Evolutionary conservation across 2,797 vertebrate species (phyloP), one percentile per base, ranked within the genome.

Genomic region (Uromys caudimaculatus): DNA sequence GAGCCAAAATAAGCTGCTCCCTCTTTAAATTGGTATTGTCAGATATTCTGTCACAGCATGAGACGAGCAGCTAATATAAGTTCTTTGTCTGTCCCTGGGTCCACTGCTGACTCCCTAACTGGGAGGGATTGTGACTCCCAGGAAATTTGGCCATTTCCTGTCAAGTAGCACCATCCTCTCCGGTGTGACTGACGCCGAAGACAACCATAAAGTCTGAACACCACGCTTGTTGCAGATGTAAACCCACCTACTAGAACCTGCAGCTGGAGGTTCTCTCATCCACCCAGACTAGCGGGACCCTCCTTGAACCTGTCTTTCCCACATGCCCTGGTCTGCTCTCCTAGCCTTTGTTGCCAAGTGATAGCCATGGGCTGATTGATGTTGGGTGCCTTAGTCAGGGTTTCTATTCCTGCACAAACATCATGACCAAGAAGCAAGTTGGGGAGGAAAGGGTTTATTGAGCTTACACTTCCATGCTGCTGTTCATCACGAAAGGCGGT

Each of bases 131-230:
- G 32, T 89, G n/a, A 24, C 16, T 64, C 11, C 29, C 4, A 4
- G 16, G 32, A 6, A 4, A 12, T 3, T 24, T 1, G 10, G n/a
- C 5, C 41, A 52, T 52, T 38, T 84, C 54, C 35, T 32, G n/a
- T 32, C 13, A 44, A n/a, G 64, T 47, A 69, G 11, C 27, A 52
- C n/a, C 56, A 23, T 4, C n/a, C 38, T 93, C 16, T 52, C 62
- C 13, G 5, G 23, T 23, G 52, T 32, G 23, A 32, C 2, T 2
- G 24, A 58, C 17, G 54, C 78, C 17, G 8, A 75, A 75, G 71
- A 89, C 27, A 60, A 23, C 13, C 0, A 1, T 0, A 29, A 38
- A 6, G 27, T n/a, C 62, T 0, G 6, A 44, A 23, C 9, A 41
- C 77, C 14, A 29, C 2, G 0, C n/a, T 32, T 12, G 54, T 0